A percentile compares a stretch with the other conserved stretches of the same genome.
Conservation (phyloP, 2,113 vertebrate species). For the Oryzias curvinotus region DNA sequence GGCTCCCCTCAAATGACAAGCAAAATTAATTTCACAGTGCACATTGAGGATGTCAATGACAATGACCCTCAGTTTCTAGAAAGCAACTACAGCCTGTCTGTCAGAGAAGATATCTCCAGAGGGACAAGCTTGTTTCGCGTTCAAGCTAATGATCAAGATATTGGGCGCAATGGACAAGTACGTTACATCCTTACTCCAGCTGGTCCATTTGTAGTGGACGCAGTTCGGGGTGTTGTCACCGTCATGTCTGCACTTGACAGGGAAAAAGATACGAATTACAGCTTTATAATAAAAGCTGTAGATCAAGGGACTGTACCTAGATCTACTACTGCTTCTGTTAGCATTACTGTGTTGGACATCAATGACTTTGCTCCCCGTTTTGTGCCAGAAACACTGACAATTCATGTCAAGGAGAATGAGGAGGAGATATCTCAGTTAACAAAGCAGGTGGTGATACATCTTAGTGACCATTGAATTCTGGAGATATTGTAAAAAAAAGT, state of each 20-base stretch:
- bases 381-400: slow-evolving; percentile 42
- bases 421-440: slow-evolving; percentile 28
- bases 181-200: slow-evolving; percentile 55
- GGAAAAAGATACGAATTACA: slow-evolving; percentile 61
- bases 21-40: slow-evolving; percentile 60
- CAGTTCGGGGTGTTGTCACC: slow-evolving; percentile 63
- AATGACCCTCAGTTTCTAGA: slow-evolving; percentile 70
- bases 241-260: slow-evolving; percentile 70
- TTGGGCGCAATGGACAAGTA: slow-evolving; percentile 67
- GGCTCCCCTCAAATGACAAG: slow-evolving; percentile 61
- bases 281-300: slow-evolving; percentile 32
- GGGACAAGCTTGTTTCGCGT: slow-evolving; percentile 65
- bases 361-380: slow-evolving; percentile 61
- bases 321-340: slow-evolving; percentile 41
- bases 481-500: neutral
- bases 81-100: slow-evolving; percentile 53
- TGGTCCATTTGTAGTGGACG: slow-evolving; percentile 66
- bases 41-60: slow-evolving; percentile 75
- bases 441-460: slow-evolving; percentile 38
- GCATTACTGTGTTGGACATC: slow-evolving; percentile 54
- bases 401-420: slow-evolving; percentile 55
- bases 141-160: slow-evolving; percentile 69
- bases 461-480: neutral
- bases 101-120: slow-evolving; percentile 63
- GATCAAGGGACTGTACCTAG: slow-evolving; percentile 50